Percentiles rank a stretch among this genome's conserved stretches.
These are phyloP conservation scores for Pseudocheirus occidentalis DNA, from an alignment of 2,797 vertebrate genomes.

Conservation along the genomic window DNA sequence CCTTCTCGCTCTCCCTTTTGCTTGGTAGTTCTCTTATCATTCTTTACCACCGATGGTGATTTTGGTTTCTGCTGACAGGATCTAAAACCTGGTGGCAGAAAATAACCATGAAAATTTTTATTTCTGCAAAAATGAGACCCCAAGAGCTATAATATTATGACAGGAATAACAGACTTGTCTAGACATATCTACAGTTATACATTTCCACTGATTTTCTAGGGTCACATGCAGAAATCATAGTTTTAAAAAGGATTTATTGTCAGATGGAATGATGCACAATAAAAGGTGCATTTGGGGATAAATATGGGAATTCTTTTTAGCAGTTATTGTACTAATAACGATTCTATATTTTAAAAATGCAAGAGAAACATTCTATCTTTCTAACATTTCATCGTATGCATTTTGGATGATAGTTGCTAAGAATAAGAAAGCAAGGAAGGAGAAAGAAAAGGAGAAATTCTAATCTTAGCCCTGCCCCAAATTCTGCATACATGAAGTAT, in stretches of 20 bases:
- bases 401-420: not conserved
- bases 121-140: not conserved
- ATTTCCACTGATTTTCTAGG: not conserved
- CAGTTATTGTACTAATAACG: not conserved
- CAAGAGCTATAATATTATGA: not conserved
- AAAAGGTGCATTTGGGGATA: not conserved
- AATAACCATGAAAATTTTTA: not conserved
- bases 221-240: not conserved
- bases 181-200: not conserved
- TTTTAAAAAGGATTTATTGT: not conserved
- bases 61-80: not conserved
- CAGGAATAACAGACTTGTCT: not conserved
- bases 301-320: not conserved
- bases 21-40: not conserved
- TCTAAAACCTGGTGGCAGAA: not conserved
- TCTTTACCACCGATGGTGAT: not conserved
- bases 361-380: not conserved
- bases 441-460: not conserved
- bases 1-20: not conserved
- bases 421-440: not conserved
- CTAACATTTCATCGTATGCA: not conserved
- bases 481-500: not conserved
- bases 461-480: not conserved
- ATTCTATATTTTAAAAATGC: not conserved
- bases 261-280: not conserved